Conservation (phyloP, 2,113 vertebrate genomes). For the Guaruba guarouba region DNA sequence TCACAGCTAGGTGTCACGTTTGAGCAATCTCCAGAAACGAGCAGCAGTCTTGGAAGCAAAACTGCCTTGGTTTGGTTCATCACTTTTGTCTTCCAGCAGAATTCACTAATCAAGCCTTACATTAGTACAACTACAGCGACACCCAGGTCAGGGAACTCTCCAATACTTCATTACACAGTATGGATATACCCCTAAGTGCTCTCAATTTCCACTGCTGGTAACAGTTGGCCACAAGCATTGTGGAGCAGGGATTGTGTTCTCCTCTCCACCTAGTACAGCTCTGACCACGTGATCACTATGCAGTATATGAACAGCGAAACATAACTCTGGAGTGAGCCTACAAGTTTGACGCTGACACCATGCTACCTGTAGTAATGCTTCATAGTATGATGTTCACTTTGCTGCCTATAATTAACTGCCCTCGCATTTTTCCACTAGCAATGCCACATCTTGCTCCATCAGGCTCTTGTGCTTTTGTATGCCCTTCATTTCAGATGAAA, state of each 20-base stretch:
- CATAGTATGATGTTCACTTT: background rate
- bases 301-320: background rate
- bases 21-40: background rate
- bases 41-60: background rate
- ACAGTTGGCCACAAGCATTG: background rate
- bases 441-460: background rate
- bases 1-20: background rate
- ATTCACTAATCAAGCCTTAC: background rate
- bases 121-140: rapidly evolving
- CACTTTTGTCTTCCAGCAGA: background rate
- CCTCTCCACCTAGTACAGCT: background rate
- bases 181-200: background rate
- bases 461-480: background rate
- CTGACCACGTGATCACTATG: background rate
- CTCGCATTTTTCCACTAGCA: background rate
- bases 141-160: background rate
- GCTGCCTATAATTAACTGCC: background rate
- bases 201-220: background rate
- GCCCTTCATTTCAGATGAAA: background rate
- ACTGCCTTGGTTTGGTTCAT: background rate
- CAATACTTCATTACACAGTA: background rate
- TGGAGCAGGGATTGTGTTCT: background rate
- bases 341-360: background rate
- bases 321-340: background rate
- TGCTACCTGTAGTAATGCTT: background rate